phyloP scores from a whole-genome alignment of 1,140 invertebrate genomes.

The Drosophila melanogaster region Release_6_plus_ISO1_MT NC_004354.4:7759001-7759500 shows the following conservation, averaged over 20 bases:
- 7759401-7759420: conserved; percentile 75
- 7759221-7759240: conserved; percentile 80
- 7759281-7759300: conserved; percentile 9
- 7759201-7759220: conserved; percentile 15
- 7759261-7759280: conserved; percentile 21
- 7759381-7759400: conserved; percentile 15
- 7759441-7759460: conserved; percentile 38
- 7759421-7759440: conserved; percentile 61
- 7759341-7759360: conserved; percentile 79
- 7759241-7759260: conserved; percentile 78
- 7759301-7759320: conserved; percentile 1
- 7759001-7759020: conserved; percentile 2
- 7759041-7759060: conserved; percentile 20
- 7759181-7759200: conserved; percentile 79
- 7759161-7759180: conserved; percentile 82
- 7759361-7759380: conserved; percentile 59
- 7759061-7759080: conserved; percentile 36
- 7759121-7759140: conserved; percentile 1
- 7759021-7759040: not conserved
- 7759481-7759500: not conserved
- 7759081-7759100: conserved; percentile 5
- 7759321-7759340: conserved; percentile 50
- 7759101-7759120: conserved; percentile 1
- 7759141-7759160: conserved; percentile 77
- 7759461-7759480: not conserved